A percentile compares a stretch with the other conserved stretches of the same genome.
Conservation (phyloP, 2,797 vertebrate genomes). For the Bradypodion pumilum region DNA sequence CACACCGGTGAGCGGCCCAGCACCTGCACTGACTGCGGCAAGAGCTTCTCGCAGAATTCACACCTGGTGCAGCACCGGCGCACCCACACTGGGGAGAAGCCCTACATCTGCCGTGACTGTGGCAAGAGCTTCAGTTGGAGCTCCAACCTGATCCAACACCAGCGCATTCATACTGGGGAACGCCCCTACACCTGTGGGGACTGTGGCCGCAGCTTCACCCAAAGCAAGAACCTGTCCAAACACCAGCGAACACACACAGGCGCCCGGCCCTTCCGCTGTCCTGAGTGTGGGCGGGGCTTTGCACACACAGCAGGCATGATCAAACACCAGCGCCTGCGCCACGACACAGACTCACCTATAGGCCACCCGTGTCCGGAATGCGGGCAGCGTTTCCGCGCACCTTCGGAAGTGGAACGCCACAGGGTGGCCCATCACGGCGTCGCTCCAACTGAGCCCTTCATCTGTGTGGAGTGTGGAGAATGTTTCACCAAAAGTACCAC, state of each 20-base stretch:
- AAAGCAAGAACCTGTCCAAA: conserved; percentile 79
- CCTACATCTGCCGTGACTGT: conserved; percentile 73
- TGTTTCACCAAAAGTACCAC: conserved; percentile 56
- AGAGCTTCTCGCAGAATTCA: conserved; percentile 77
- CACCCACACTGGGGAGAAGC: conserved; percentile 76
- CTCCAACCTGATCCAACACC: conserved; percentile 78
- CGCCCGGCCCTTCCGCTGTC: conserved; percentile 68
- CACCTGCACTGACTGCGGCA: conserved; percentile 74
- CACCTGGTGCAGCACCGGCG: conserved; percentile 77
- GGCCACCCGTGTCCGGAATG: conserved; percentile 51
- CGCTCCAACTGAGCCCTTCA: conserved; percentile 46
- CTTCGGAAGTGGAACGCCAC: conserved; percentile 35
- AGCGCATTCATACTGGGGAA: conserved; percentile 76
- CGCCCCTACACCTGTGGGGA: conserved; percentile 73
- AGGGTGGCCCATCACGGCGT: conserved; percentile 32
- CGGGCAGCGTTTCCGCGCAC: conserved; percentile 38
- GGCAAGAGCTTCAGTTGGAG: conserved; percentile 79
- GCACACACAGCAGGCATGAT: conserved; percentile 70
- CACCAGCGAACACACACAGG: conserved; percentile 76
- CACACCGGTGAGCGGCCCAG: conserved; percentile 76
- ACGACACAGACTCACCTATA: conserved; percentile 53
- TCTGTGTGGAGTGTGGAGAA: conserved; percentile 67
- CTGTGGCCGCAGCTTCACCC: conserved; percentile 77
- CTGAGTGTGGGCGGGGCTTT: conserved; percentile 68
- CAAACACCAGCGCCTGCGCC: conserved; percentile 71